Percentiles rank a stretch among this genome's conserved stretches.
Conservation (phyloP, 2,888 invertebrate genomes). For the Ischnus inquisitorius region DNA sequence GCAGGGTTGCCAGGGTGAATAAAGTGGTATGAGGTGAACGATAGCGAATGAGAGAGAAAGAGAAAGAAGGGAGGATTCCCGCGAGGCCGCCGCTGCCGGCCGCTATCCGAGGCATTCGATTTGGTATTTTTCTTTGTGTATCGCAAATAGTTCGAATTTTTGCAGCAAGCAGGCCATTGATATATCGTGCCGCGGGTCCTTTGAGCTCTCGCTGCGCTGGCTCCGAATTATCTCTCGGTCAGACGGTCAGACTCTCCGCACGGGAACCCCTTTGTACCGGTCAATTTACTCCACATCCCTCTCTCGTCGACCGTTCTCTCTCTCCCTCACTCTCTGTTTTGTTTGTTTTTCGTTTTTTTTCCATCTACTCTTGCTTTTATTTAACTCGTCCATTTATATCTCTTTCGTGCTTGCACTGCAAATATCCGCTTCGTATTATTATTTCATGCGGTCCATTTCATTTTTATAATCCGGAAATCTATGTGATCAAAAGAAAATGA, state of each 20-base stretch:
- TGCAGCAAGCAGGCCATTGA: constrained; percentile 85
- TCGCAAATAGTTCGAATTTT: constrained; percentile 85
- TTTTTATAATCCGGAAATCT: constrained; percentile 49
- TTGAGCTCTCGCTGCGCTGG: constrained; percentile 79
- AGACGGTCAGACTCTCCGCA: constrained; percentile 73
- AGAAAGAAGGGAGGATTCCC: constrained; percentile 66
- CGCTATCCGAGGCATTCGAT: constrained; percentile 85
- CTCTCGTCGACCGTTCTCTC: constrained; percentile 69
- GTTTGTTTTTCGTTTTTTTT: constrained; percentile 3
- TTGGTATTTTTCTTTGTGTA: constrained; percentile 86
- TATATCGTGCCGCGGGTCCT: constrained; percentile 85
- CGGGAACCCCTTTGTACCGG: constrained; percentile 78
- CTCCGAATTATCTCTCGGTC: constrained; percentile 85
- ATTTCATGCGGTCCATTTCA: neutral
- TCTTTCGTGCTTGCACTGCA: neutral
- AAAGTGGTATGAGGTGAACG: constrained; percentile 66
- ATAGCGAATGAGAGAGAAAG: constrained; percentile 63
- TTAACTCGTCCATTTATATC: constrained; percentile 9
- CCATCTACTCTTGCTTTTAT: constrained; percentile 5
- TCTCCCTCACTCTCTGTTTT: constrained; percentile 7
- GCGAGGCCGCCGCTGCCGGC: constrained; percentile 70
- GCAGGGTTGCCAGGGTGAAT: constrained; percentile 62
- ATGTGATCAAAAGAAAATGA: constrained; percentile 34
- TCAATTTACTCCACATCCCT: constrained; percentile 83
- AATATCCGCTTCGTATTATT: neutral